Percentiles rank a stretch among this genome's conserved stretches.
These are phyloP conservation scores for Enteromius argenteus DNA, from an alignment of 2,797 vertebrate species.

Conservation along the genomic window DNA sequence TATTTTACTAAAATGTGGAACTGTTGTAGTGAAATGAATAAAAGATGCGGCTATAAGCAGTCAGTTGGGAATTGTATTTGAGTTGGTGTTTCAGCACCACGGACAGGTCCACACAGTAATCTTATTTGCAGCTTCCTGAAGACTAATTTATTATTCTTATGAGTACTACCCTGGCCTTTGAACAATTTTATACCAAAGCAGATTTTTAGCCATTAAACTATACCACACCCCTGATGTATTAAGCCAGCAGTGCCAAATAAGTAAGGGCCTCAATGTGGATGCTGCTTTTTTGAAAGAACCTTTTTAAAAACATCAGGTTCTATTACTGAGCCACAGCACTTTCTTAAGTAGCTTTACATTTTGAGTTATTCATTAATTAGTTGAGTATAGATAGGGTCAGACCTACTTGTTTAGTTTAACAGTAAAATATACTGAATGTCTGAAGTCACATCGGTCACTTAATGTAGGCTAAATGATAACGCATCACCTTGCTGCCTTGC, in stretches of 20 bases:
- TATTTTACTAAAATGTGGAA: not conserved
- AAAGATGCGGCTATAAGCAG: not conserved
- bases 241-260: not conserved
- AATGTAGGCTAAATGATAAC: not conserved
- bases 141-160: not conserved
- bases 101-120: not conserved
- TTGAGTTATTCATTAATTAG: not conserved
- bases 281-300: not conserved
- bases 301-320: not conserved
- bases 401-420: not conserved
- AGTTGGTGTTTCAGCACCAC: constrained; percentile 36
- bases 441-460: not conserved
- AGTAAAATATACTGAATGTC: not conserved
- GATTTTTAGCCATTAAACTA: not conserved
- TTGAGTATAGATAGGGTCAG: not conserved
- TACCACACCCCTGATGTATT: not conserved
- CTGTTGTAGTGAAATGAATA: not conserved
- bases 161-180: not conserved
- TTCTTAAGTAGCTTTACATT: too few relatives aligned
- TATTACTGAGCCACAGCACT: not conserved
- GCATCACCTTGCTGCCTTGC: too few relatives aligned
- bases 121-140: not conserved
- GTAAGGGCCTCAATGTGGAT: too few relatives aligned
- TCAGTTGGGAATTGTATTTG: not conserved
- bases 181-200: not conserved